Base-by-base conservation (phyloP, 2,797 vertebrate genomes). In the Echeneis naucrates region DNA sequence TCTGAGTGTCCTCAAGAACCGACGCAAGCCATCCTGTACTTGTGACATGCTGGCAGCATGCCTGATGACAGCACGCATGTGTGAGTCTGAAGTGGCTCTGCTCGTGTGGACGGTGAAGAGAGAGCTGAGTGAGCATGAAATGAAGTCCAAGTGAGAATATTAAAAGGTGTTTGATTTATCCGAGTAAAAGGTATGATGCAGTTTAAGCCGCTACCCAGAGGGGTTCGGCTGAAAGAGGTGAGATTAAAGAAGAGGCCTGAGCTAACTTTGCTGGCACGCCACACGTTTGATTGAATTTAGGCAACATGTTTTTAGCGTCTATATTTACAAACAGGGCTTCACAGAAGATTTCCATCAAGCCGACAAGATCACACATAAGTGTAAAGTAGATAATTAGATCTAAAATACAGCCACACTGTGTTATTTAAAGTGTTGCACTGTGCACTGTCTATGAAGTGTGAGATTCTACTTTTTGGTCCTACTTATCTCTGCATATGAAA, bases 11-110 rank as follows among this genome's bases (percentile, higher is more conserved):
- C 89, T 88, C 77, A 65, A 86, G 76, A 91, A 84, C 84, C 84
- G 88, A 86, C 82, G 84, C 64, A 68, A 84, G 68, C 68, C 83
- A 80, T 81, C 77, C 71, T 87, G 88, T 90, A 87, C 88, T 89
- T 88, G 87, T 89, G 85, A 92, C 86, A 87, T 32, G 79, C 82
- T 87, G 89, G 88, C 88, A 84, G 84, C 54, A 13, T 26, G 81
- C 83, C 86, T 75, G 75, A 78, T 89, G 88, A 87, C 84, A 75
- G 85, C 75, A 44, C 57, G 80, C 70, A 72, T 79, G 84, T 87
- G 77, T 81, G 81, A 87, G 80, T 67, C 81, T 83, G 75, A 84
- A 84, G 83, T 74, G 86, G 76, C 80, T 72, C 32, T 11, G 80
- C 75, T 78, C 70, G 51, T n/a, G 68, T 64, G 79, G 80, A 80